phyloP scores from a whole-genome alignment of 2,888 invertebrate genomes.

The Ephialtes manifestator region DNA sequence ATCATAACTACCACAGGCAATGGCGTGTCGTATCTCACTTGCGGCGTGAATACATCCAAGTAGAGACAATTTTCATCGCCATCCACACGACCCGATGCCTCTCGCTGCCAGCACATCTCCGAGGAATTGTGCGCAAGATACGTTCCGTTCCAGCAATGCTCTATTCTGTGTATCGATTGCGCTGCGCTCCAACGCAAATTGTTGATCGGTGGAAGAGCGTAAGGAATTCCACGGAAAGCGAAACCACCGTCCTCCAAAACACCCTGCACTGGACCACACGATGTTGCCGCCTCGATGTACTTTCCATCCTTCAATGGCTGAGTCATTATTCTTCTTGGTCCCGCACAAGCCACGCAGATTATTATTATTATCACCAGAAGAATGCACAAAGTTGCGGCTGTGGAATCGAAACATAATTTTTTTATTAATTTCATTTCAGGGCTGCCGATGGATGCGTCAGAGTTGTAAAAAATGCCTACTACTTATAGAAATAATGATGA shows the following conservation, averaged over 20 bases:
- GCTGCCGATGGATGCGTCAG: too few species aligned
- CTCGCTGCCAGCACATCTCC: conserved; percentile 90
- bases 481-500: too few species aligned
- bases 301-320: conserved; percentile 91
- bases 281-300: conserved; percentile 91
- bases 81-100: conserved; percentile 89
- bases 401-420: conserved; percentile 75
- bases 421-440: conserved; percentile 15
- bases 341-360: conserved; percentile 89
- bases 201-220: conserved; percentile 91
- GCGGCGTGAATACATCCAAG: conserved; percentile 93
- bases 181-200: conserved; percentile 91
- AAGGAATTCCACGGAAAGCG: conserved; percentile 94
- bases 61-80: conserved; percentile 94
- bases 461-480: too few species aligned
- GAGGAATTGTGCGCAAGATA: conserved; percentile 90
- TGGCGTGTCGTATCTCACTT: conserved; percentile 92
- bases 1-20: conserved; percentile 94
- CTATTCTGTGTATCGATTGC: conserved; percentile 89
- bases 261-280: conserved; percentile 93
- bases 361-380: conserved; percentile 89
- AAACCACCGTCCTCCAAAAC: conserved; percentile 92
- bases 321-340: conserved; percentile 87
- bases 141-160: conserved; percentile 93
- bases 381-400: conserved; percentile 88